Conservation (phyloP, 2,797 vertebrate genomes). For the Hozukius guyotensis region DNA sequence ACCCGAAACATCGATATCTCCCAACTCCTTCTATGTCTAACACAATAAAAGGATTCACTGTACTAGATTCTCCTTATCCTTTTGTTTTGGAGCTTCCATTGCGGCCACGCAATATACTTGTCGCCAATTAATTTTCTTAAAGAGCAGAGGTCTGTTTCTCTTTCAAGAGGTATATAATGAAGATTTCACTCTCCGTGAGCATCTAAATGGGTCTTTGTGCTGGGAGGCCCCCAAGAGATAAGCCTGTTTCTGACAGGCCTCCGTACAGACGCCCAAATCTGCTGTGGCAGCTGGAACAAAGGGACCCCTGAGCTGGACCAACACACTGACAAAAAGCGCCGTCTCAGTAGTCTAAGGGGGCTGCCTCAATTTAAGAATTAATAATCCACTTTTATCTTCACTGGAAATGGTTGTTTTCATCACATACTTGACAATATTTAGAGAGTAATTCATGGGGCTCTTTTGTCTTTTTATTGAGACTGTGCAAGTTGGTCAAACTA, state of each 20-base stretch:
- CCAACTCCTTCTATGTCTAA: not conserved
- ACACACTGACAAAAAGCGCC: constrained; percentile 62
- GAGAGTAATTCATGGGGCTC: not conserved
- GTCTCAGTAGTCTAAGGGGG: constrained; percentile 37
- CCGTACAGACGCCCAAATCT: constrained; percentile 78
- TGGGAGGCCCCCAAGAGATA: constrained; percentile 78
- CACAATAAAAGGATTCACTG: constrained; percentile 15
- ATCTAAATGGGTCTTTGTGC: constrained; percentile 81
- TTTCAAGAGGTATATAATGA: constrained; percentile 78
- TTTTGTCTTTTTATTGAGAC: not conserved
- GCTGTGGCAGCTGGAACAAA: constrained; percentile 84
- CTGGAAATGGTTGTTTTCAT: constrained; percentile 24
- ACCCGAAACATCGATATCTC: not conserved
- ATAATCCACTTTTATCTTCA: constrained; percentile 35
- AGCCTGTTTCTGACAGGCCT: constrained; percentile 83
- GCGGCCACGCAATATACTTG: constrained; percentile 39
- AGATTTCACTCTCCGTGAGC: constrained; percentile 78
- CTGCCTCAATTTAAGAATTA: constrained; percentile 63
- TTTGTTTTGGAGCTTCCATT: constrained; percentile 34
- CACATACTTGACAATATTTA: not conserved
- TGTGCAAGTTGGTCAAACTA: not conserved
- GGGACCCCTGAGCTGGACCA: constrained; percentile 63
- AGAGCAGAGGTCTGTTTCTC: constrained; percentile 61
- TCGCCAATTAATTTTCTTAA: constrained; percentile 66
- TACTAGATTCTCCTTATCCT: constrained; percentile 11